A percentile compares a stretch with the other conserved stretches of the same genome.
phyloP scores from a whole-genome alignment of 2,113 vertebrate species.

The Chitala chitala region DNA sequence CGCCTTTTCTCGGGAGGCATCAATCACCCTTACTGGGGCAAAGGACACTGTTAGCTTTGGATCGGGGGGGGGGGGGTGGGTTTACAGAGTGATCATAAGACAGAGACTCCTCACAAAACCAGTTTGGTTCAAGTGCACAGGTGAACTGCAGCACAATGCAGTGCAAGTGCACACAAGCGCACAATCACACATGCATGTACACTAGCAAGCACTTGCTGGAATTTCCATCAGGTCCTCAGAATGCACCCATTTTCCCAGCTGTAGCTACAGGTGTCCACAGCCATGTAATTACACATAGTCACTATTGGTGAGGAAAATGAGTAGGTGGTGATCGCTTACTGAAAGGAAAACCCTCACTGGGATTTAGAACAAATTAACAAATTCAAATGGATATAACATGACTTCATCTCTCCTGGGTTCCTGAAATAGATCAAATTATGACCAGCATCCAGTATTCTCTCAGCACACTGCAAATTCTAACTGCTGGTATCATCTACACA shows the following conservation, averaged over 20 bases:
- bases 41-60: background rate
- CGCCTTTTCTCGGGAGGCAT: constrained; percentile 4
- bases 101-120: background rate
- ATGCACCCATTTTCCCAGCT: constrained; percentile 35
- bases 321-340: constrained; percentile 32
- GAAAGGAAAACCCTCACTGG: constrained; percentile 28
- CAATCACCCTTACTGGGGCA: background rate
- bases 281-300: constrained; percentile 32
- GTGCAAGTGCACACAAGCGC: background rate
- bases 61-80: background rate
- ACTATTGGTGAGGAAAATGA: constrained; percentile 33
- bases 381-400: constrained; percentile 29
- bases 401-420: constrained; percentile 24
- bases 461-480: background rate
- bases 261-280: constrained; percentile 37
- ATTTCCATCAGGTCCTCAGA: background rate
- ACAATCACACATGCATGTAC: background rate
- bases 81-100: background rate
- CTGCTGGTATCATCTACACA: no score
- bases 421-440: constrained; percentile 2
- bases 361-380: constrained; percentile 41
- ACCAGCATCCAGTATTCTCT: background rate
- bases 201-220: no score
- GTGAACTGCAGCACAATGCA: background rate
- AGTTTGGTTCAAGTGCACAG: no score